Evolutionary conservation across 2,113 vertebrate genomes (phyloP), one percentile per base, ranked within the genome.

Genomic region (Physeter macrocephalus): DNA sequence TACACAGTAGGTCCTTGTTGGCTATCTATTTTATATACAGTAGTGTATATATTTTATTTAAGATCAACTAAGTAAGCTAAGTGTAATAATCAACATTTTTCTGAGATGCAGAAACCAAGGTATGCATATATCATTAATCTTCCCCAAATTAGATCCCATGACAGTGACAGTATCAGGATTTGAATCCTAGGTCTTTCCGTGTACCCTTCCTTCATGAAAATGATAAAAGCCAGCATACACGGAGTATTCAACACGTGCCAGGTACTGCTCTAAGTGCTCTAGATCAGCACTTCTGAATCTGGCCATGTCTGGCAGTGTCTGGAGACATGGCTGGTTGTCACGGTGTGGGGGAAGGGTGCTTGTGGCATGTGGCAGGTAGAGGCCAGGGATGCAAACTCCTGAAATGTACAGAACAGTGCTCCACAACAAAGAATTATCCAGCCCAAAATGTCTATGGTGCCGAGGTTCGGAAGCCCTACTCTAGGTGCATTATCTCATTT

Each of bases 161-260:
- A 39, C 77, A 69, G 49, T 34, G 66, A 27, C 34, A 78, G 34
- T 57, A 59, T 21, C 41, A 87, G 49, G 20, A 71, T 77, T 78
- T 90, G 52, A 67, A 88, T 29, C 46, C 29, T 46, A 23, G 18
- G 3, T n/a, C 69, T 92, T 84, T 23, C 52, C 62, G 8, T 29
- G 11, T 78, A 93, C 13, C n/a, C 80, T 83, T 64, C 23, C 39
- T 78, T 72, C 25, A n/a, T 78, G 54, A 82, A 90, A 59, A 87
- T 34, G 25, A 39, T 39, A 61, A 83, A 87, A 83, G 6, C 61
- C 69, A 61, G 61, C 14, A 49, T 11, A 36, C 36, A 29, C 1
- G 78, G 46, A 74, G 31, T 64, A 72, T 83, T 78, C 54, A 83
- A 27, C 34, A 59, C 18, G 31, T 43, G 29, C 8, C 46, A 67